Conservation (phyloP, 2,113 vertebrate genomes). For the Poeciliopsis retropinna region DNA sequence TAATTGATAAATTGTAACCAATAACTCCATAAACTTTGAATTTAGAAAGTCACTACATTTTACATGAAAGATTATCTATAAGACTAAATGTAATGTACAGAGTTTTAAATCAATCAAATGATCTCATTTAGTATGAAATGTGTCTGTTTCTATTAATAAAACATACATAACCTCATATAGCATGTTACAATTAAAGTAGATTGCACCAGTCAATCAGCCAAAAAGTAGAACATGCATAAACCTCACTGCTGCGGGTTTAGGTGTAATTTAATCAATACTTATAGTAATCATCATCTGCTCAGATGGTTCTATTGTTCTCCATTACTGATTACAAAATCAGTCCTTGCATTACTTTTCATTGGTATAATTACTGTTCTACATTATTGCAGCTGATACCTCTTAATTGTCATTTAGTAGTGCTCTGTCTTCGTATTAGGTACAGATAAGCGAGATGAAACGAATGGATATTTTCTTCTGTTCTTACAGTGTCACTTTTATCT, state of each 20-base stretch:
- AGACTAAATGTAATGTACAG: too few species aligned
- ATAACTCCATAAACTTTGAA: too few species aligned
- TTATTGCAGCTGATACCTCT: slow-evolving; percentile 21
- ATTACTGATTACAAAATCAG: slow-evolving; percentile 58
- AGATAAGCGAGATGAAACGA: slow-evolving; percentile 47
- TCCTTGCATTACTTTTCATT: slow-evolving; percentile 48
- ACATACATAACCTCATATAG: too few species aligned
- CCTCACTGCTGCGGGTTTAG: slow-evolving; percentile 33
- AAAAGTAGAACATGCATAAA: slow-evolving; percentile 9
- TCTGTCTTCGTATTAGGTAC: slow-evolving; percentile 37
- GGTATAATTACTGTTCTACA: slow-evolving; percentile 45
- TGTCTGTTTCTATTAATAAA: too few species aligned
- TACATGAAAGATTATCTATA: too few species aligned
- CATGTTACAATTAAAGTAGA: too few species aligned
- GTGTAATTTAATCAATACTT: slow-evolving; percentile 55
- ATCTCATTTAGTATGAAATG: too few species aligned
- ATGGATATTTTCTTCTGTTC: slow-evolving; percentile 28
- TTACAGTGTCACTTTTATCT: slow-evolving; percentile 29
- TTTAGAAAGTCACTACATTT: too few species aligned
- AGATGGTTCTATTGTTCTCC: slow-evolving; percentile 63
- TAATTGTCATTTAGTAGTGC: slow-evolving; percentile 39
- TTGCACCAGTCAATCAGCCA: background rate
- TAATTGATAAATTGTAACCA: too few species aligned
- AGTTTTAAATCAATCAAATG: too few species aligned
- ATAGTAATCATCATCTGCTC: slow-evolving; percentile 44